Evolutionary conservation across 64 coral and sea anemone genomes (phyloP).

Genomic region (Hydrozoanthus tunicans): DNA sequence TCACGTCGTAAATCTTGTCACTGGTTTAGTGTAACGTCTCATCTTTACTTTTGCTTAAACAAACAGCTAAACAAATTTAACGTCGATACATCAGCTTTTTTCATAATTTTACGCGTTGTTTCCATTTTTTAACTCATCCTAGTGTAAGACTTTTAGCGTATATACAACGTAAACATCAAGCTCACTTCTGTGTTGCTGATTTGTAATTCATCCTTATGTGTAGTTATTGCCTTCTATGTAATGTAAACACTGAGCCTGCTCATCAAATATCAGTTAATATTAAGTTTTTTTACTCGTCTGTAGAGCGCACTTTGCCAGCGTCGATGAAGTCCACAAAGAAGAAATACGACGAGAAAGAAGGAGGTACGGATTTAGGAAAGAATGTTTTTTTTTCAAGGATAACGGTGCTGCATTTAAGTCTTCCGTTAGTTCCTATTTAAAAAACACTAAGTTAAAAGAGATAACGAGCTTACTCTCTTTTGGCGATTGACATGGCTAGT

Average conservation of each 20-base stretch:
- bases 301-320: constrained; percentile 91
- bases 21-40: too few species aligned
- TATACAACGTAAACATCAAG: too few species aligned
- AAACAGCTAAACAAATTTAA: too few species aligned
- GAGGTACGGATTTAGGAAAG: constrained; percentile 41
- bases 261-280: neutral
- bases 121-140: neutral
- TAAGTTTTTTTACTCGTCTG: neutral
- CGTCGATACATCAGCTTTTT: too few species aligned
- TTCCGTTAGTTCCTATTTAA: neutral
- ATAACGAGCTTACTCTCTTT: too few species aligned
- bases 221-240: too few species aligned
- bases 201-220: too few species aligned
- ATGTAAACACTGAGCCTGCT: neutral
- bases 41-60: too few species aligned
- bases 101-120: neutral
- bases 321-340: constrained; percentile 97
- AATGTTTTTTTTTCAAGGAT: neutral
- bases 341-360: constrained; percentile 95
- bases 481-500: too few species aligned
- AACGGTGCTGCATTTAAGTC: too few species aligned
- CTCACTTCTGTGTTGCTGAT: too few species aligned
- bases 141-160: neutral
- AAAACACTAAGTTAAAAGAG: neutral
- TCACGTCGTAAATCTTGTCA: too few species aligned